Percentiles rank a stretch among this genome's conserved stretches.
These are phyloP conservation scores for Enteromius trimaculatus DNA, from an alignment of 2,797 vertebrate genomes.

Conservation along the genomic window DNA sequence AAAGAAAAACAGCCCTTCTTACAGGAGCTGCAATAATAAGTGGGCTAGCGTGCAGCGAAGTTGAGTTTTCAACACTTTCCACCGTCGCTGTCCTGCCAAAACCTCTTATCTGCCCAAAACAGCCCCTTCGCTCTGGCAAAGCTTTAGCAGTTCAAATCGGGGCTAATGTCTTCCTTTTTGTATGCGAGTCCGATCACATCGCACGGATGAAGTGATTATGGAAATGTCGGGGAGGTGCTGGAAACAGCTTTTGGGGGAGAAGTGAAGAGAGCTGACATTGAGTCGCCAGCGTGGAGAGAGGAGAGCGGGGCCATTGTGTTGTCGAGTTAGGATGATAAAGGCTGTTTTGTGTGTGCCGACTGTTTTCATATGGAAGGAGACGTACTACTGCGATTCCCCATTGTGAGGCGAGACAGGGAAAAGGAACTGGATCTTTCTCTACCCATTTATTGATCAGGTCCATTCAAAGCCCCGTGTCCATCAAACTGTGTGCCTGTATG, in stretches of 20 bases:
- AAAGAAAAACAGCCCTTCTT: conserved; percentile 42
- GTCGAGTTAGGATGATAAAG: conserved; percentile 55
- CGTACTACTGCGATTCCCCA: conserved; percentile 45
- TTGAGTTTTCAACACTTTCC: conserved; percentile 51
- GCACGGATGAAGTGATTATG: conserved; percentile 72
- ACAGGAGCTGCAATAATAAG: conserved; percentile 60
- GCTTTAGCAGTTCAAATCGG: conserved; percentile 67
- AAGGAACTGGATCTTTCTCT: conserved; percentile 47
- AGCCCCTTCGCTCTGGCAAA: conserved; percentile 66
- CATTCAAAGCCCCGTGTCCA: conserved; percentile 50
- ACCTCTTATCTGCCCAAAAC: conserved; percentile 67
- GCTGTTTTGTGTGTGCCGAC: conserved; percentile 54
- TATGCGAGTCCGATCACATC: conserved; percentile 68
- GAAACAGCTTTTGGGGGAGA: conserved; percentile 64
- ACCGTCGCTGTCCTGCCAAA: conserved; percentile 57
- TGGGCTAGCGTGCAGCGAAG: conserved; percentile 48
- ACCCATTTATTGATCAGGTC: conserved; percentile 51
- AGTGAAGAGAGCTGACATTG: conserved; percentile 57
- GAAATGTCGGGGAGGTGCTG: conserved; percentile 67
- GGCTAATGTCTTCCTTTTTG: conserved; percentile 71
- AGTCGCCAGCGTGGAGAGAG: conserved; percentile 56
- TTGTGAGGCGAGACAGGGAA: conserved; percentile 48
- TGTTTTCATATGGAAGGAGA: conserved; percentile 58
- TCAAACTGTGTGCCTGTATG: conserved; percentile 43
- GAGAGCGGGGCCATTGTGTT: conserved; percentile 52